phyloP scores from a whole-genome alignment of 1,140 invertebrate species.

The Battus philenor region DNA sequence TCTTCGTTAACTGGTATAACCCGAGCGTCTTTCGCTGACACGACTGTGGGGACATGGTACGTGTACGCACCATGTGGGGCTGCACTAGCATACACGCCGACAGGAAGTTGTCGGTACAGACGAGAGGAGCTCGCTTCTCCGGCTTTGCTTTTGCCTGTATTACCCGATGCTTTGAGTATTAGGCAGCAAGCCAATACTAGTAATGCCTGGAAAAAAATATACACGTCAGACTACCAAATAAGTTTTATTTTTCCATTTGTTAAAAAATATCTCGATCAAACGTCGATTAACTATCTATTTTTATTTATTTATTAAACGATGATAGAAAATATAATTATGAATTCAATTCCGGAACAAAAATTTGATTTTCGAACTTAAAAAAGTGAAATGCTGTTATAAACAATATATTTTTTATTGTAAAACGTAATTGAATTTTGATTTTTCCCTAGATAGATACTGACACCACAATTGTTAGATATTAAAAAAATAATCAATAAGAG shows the following conservation, averaged over 20 bases:
- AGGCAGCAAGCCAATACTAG: slow-evolving; percentile 41
- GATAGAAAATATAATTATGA: background rate
- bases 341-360: slow-evolving; percentile 1
- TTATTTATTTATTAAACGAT: background rate
- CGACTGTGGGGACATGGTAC: slow-evolving; percentile 41
- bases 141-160: slow-evolving; percentile 24
- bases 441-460: no score
- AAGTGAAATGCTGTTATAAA: background rate
- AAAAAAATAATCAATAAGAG: no score
- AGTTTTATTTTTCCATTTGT: background rate
- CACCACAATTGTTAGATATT: no score
- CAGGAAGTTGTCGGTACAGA: slow-evolving; percentile 47
- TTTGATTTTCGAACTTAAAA: background rate
- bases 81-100: slow-evolving; percentile 52
- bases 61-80: slow-evolving; percentile 54
- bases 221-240: slow-evolving; percentile 4
- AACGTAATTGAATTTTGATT: no score
- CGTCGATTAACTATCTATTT: background rate
- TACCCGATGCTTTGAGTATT: slow-evolving; percentile 25
- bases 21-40: slow-evolving; percentile 29
- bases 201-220: slow-evolving; percentile 43
- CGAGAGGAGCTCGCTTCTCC: slow-evolving; percentile 44
- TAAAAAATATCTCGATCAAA: background rate
- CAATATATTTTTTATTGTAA: no score
- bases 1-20: slow-evolving; percentile 44